Evolutionary conservation across 2,888 invertebrate genomes (phyloP), one percentile per base, ranked within the genome.

Genomic region (Carterocephalus palaemon): DNA sequence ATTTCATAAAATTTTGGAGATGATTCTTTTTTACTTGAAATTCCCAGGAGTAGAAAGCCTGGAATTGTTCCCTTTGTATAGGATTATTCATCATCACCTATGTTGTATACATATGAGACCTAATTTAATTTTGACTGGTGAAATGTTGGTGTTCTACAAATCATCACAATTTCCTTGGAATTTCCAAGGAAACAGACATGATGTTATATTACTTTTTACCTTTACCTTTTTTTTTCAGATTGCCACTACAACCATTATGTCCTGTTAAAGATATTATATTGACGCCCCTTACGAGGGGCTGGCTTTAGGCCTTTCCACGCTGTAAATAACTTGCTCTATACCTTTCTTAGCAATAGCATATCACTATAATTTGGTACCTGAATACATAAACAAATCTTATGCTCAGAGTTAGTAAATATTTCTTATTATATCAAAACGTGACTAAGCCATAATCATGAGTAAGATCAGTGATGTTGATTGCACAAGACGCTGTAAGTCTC

Each of bases 401-500:
- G 19, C 31, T 28, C 49, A 48, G 55, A 42, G 53, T 41, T 43
- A 40, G 7, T 40, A 48, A 38, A 33, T 49, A 32, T 32, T 32
- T 32, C 4, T 13, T 34, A 13, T 1, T 22, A 15, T 34, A 23
- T 13, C 12, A n/a, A 22, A 12, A 10, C 1, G 2, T 4, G 10
- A n/a, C n/a, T 6, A 13, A 31, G 10, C 6, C 8, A 4, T 9
- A 42, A 76, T 56, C 42, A 88, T 88, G 87, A 86, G 73, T 75
- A 85, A 77, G 54, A 60, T 61, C 48, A 71, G 64, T 56, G 88
- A 88, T 33, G 67, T 76, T 24, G 89, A 90, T 52, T 92, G 92
- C 69, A 91, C 90, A 0, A 74, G 70, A 23, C 84, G 88, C 52
- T 91, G 91, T 59, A 83, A 70, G 55, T 91, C 91, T 26, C 72